phyloP scores from a whole-genome alignment of 2,888 invertebrate species.

The Ditula angustiorana region DNA sequence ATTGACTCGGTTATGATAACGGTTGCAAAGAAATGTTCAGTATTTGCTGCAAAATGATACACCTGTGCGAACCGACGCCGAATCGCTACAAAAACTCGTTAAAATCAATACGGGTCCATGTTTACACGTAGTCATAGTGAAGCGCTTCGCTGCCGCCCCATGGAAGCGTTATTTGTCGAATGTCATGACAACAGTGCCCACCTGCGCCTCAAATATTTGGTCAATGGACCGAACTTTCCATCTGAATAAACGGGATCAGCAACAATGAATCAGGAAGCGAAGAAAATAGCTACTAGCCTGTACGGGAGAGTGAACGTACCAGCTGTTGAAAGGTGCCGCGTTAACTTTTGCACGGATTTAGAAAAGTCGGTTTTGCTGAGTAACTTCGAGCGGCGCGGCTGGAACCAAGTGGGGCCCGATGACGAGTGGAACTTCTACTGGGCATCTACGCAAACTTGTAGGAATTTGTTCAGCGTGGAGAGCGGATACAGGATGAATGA shows the following conservation, averaged over 20 bases:
- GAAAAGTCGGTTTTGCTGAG: conserved; percentile 95
- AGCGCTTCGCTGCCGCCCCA: conserved; percentile 64
- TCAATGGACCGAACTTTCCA: conserved; percentile 54
- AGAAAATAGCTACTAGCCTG: conserved; percentile 68
- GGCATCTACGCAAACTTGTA: conserved; percentile 93
- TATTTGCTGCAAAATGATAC: conserved; percentile 3
- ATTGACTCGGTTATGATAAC: no score
- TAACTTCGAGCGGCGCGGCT: conserved; percentile 94
- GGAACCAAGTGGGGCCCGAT: conserved; percentile 91
- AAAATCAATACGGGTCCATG: conserved; percentile 66
- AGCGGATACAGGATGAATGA: conserved; percentile 94
- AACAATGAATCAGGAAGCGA: conserved; percentile 68
- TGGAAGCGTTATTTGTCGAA: conserved; percentile 60
- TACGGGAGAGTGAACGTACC: conserved; percentile 77
- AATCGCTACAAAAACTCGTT: conserved; percentile 52
- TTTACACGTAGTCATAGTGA: conserved; percentile 75
- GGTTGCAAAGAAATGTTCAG: neutral
- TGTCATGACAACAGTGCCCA: conserved; percentile 66
- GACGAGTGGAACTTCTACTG: conserved; percentile 97
- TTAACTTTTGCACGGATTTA: conserved; percentile 90
- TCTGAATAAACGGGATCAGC: conserved; percentile 40
- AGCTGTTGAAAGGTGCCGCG: conserved; percentile 79
- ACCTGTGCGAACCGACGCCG: conserved; percentile 10
- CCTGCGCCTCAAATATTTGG: conserved; percentile 62
- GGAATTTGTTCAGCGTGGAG: conserved; percentile 94